Evolutionary conservation across 1,140 invertebrate species (phyloP), one percentile per base, ranked within the genome.

Genomic region (Bombus haemorrhoidalis): DNA sequence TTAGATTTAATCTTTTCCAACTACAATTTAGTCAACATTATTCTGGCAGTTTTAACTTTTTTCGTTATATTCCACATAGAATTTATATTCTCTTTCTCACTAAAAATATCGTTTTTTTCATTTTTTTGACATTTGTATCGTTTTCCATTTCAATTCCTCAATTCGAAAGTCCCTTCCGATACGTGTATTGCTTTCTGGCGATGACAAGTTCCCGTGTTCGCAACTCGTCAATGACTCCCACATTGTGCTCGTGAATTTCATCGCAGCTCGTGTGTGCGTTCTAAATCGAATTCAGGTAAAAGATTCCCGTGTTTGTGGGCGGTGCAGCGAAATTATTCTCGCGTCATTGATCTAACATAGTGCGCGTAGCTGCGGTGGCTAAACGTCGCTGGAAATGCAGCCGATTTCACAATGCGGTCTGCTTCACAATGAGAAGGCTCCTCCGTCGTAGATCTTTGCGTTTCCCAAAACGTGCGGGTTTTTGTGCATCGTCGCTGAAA

Each of bases 291-390:
- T 83, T 13, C 57, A 59, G 39, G 22, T 22, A 62, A 80, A 64
- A 59, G 66, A 59, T 64, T 34, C 15, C 72, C 37, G 69, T 83
- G 47, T 91, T 91, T 83, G 83, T 86, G 71, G 85, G 78, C 83
- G 81, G 90, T 72, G 62, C 75, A 82, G 28, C 15, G 41, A 79
- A 85, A 91, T 91, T 90, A 91, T 74, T 72, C 79, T 41, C 87
- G 64, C 82, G 86, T 90, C 89, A 90, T 90, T 85, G 81, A 43
- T 8, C 53, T 43, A 53, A 73, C 22, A 90, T 62, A 87, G 66
- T 57, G 43, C 62, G 73, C 81, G 73, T 83, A 83, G 73, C 59
- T 25, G 15, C 4, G 39, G 71, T 77, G 73, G 62, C 41, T 69
- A 62, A 77, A 57, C 32, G 37, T 62, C 32, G 66, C 1, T 22